phyloP scores from a whole-genome alignment of 2,113 vertebrate species.

The Takifugu bimaculatus region DNA sequence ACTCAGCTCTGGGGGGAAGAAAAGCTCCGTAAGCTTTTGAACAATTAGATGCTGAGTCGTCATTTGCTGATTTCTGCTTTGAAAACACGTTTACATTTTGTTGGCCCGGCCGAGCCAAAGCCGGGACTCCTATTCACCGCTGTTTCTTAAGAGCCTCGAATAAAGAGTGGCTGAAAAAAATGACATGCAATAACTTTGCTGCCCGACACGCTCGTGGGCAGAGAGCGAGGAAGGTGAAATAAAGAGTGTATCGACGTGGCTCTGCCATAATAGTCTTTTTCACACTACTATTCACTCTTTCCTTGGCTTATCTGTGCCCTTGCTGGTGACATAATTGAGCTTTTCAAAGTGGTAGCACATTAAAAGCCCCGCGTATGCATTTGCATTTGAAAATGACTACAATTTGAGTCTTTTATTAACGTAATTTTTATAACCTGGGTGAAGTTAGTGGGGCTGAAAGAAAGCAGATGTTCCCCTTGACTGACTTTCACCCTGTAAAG shows the following conservation, averaged over 20 bases:
- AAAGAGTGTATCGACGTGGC: slow-evolving; percentile 37
- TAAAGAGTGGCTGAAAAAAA: slow-evolving; percentile 39
- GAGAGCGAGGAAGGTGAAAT: slow-evolving; percentile 59
- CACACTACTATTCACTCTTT: slow-evolving; percentile 53
- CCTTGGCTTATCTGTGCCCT: slow-evolving; percentile 67
- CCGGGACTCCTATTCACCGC: slow-evolving; percentile 20
- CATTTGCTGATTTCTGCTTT: slow-evolving; percentile 22
- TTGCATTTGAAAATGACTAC: slow-evolving; percentile 53
- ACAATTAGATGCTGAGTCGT: slow-evolving; percentile 41
- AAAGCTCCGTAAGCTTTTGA: not conserved
- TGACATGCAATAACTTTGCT: slow-evolving; percentile 29
- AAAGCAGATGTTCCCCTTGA: slow-evolving; percentile 52
- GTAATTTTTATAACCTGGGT: slow-evolving; percentile 24
- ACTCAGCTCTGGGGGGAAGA: not conserved
- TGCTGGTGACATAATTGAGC: slow-evolving; percentile 62
- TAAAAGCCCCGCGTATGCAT: slow-evolving; percentile 49
- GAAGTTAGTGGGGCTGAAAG: slow-evolving; percentile 50
- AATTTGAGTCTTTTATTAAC: slow-evolving; percentile 56
- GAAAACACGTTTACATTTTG: slow-evolving; percentile 29
- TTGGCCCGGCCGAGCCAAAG: slow-evolving; percentile 17
- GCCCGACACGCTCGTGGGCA: slow-evolving; percentile 44
- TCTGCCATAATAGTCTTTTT: slow-evolving; percentile 61
- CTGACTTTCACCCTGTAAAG: slow-evolving; percentile 46
- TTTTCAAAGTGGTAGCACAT: slow-evolving; percentile 53
- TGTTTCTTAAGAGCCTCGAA: slow-evolving; percentile 46